These are phyloP conservation scores for Lasioglossum vierecki DNA, from an alignment of 2,888 invertebrate genomes.

Conservation along the genomic window DNA sequence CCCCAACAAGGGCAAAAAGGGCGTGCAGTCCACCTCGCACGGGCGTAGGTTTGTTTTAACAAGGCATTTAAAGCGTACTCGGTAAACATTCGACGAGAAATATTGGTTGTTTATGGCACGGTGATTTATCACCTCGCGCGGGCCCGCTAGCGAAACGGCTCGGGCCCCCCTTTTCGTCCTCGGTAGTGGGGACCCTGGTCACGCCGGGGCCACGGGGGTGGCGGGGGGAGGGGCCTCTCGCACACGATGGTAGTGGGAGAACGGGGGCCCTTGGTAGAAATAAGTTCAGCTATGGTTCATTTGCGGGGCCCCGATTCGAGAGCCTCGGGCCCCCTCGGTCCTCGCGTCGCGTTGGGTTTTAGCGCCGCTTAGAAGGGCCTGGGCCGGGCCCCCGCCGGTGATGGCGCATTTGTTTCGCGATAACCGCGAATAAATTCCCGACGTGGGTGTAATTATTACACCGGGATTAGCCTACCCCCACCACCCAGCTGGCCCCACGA, in stretches of 20 bases:
- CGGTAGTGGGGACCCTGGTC: neutral
- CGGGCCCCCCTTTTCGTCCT: slow-evolving; percentile 20
- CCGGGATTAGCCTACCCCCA: slow-evolving; percentile 34
- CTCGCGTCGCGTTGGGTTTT: slow-evolving; percentile 55
- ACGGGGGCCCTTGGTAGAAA: slow-evolving; percentile 60
- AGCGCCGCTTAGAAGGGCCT: slow-evolving; percentile 69
- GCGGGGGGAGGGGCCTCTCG: neutral
- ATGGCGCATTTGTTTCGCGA: slow-evolving; percentile 65
- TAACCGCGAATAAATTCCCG: slow-evolving; percentile 69
- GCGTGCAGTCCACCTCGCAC: slow-evolving; percentile 69
- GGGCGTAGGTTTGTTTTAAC: slow-evolving; percentile 84
- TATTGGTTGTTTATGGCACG: slow-evolving; percentile 83
- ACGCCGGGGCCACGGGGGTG: slow-evolving; percentile 43
- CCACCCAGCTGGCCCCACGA: neutral
- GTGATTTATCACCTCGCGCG: slow-evolving; percentile 83
- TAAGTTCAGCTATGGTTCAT: slow-evolving; percentile 76
- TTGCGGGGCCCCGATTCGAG: slow-evolving; percentile 58
- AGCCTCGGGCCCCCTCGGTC: slow-evolving; percentile 21
- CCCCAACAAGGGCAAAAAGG: slow-evolving; percentile 68
- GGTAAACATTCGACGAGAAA: slow-evolving; percentile 84
- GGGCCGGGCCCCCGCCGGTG: slow-evolving; percentile 26
- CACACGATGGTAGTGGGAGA: neutral
- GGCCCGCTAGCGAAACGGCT: slow-evolving; percentile 61
- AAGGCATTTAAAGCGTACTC: slow-evolving; percentile 84
- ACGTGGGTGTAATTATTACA: slow-evolving; percentile 58